Conservation (phyloP, 1,140 invertebrate species). For the Drosophila baimaii region DNA sequence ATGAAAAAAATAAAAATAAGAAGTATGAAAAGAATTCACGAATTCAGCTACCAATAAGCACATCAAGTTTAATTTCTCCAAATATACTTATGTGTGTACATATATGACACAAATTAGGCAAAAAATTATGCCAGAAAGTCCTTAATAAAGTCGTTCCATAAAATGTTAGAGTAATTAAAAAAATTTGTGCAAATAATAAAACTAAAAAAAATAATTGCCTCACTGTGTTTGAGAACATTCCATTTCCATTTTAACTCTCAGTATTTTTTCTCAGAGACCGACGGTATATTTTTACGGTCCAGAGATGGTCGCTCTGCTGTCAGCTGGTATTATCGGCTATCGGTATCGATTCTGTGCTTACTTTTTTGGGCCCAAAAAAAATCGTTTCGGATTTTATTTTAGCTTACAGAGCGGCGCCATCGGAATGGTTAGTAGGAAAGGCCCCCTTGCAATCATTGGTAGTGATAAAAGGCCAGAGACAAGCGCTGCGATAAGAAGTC, state of each 20-base stretch:
- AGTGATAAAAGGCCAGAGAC: conserved; percentile 34
- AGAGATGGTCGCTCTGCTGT: neutral
- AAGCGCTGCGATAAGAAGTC: conserved; percentile 8
- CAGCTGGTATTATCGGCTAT: conserved; percentile 14
- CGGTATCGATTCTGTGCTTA: conserved; percentile 31
- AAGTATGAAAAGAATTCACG: too few relatives aligned
- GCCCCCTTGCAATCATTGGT: conserved; percentile 9
- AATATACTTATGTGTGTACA: too few relatives aligned
- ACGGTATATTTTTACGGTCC: neutral
- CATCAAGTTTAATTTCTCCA: too few relatives aligned
- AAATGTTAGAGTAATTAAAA: too few relatives aligned
- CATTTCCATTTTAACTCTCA: neutral
- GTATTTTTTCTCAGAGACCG: neutral
- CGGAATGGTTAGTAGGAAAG: conserved; percentile 60
- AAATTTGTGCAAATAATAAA: too few relatives aligned
- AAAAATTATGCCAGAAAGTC: too few relatives aligned
- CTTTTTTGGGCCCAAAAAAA: conserved; percentile 7
- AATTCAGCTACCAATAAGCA: too few relatives aligned
- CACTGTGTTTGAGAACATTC: neutral
- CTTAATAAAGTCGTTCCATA: too few relatives aligned
- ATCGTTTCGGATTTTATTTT: conserved; percentile 10
- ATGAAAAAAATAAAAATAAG: too few relatives aligned
- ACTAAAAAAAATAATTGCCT: neutral
- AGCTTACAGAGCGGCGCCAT: conserved; percentile 15
- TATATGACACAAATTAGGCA: too few relatives aligned